phyloP scores from a whole-genome alignment of 2,113 vertebrate species.

The Donacobius atricapilla region DNA sequence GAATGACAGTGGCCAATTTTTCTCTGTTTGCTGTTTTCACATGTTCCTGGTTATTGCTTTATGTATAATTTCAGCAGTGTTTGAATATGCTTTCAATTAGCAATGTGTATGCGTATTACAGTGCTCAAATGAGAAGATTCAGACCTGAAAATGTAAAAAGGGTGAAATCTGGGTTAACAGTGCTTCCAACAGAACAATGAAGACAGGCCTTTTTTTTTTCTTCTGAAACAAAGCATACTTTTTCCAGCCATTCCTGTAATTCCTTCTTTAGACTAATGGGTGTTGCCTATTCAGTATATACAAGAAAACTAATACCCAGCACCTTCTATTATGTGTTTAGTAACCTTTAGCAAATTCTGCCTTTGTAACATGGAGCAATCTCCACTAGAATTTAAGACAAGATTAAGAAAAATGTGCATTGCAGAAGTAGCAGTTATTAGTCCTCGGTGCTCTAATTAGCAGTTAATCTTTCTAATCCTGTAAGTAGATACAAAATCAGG shows the following conservation, averaged over 20 bases:
- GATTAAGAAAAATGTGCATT: constrained; percentile 48
- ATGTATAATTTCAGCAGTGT: not conserved
- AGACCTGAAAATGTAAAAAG: not conserved
- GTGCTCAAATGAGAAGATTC: not conserved
- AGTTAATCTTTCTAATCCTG: constrained; percentile 45
- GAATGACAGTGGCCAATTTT: not conserved
- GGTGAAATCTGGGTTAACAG: not conserved
- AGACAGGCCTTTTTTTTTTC: not conserved
- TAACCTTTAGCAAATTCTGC: constrained; percentile 1
- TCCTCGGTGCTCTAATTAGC: constrained; percentile 23
- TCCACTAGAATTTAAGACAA: constrained; percentile 23
- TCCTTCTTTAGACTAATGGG: not conserved
- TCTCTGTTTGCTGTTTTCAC: not conserved
- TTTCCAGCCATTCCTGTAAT: not conserved
- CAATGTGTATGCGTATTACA: not conserved
- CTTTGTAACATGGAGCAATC: constrained; percentile 10
- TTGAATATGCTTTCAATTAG: not conserved
- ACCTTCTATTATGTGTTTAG: not conserved
- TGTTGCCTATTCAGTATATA: not conserved
- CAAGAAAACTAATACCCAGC: not conserved
- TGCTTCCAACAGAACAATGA: not conserved
- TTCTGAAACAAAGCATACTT: not conserved
- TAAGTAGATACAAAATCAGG: constrained; percentile 41
- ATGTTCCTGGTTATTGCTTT: not conserved
- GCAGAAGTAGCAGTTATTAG: constrained; percentile 33